Evolutionary conservation across 2,888 invertebrate genomes (phyloP).

Genomic region (Iselma pallidipennis): DNA sequence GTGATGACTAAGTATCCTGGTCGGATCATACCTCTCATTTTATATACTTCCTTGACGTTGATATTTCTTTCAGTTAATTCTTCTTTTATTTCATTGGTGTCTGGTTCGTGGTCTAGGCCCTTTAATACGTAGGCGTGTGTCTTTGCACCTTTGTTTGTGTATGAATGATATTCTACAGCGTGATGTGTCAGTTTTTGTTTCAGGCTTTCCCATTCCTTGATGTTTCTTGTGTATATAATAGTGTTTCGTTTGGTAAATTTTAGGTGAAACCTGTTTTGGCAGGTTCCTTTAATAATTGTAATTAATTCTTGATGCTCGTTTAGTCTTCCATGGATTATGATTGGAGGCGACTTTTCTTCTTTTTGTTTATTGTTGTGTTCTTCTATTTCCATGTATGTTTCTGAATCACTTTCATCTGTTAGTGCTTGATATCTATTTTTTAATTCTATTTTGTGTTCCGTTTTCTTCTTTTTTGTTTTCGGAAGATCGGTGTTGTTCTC

Average conservation of each 20-base stretch:
- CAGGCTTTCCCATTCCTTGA: not conserved
- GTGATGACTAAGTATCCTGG: not conserved
- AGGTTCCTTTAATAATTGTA: no score
- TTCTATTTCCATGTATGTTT: no score
- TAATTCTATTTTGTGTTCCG: no score
- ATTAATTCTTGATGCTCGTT: not conserved
- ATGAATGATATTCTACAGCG: not conserved
- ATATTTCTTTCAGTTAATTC: not conserved
- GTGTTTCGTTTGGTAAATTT: not conserved
- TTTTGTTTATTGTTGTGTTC: no score
- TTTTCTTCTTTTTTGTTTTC: no score
- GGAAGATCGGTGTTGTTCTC: no score
- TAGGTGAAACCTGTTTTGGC: not conserved
- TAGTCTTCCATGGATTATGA: not conserved
- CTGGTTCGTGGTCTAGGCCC: conserved; percentile 3
- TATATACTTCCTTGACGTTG: not conserved
- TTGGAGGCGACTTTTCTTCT: not conserved
- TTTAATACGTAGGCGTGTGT: conserved; percentile 5
- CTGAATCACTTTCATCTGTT: no score
- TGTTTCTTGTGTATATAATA: not conserved
- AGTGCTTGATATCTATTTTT: no score
- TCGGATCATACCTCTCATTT: not conserved
- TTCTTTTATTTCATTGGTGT: not conserved
- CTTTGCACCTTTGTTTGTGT: not conserved
- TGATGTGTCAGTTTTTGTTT: not conserved